These are phyloP conservation scores for Mamestra brassicae DNA, from an alignment of 2,888 invertebrate genomes.

Conservation along the genomic window DNA sequence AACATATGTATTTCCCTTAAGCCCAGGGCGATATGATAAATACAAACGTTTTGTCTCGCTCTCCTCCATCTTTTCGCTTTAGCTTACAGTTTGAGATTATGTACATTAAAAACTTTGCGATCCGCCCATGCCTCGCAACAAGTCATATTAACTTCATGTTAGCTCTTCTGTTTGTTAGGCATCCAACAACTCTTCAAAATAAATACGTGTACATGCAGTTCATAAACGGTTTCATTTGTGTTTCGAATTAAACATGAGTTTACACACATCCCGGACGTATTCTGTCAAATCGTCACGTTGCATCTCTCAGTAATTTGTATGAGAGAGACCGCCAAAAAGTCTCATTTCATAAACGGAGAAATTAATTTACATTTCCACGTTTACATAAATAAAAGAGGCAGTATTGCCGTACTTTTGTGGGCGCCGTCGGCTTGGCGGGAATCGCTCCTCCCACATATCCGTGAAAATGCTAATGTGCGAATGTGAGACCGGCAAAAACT, in stretches of 20 bases:
- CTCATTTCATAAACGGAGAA: slow-evolving; percentile 82
- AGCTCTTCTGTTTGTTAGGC: slow-evolving; percentile 21
- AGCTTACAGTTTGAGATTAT: not conserved
- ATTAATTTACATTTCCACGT: slow-evolving; percentile 87
- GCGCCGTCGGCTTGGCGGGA: slow-evolving; percentile 61
- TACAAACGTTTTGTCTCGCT: slow-evolving; percentile 2
- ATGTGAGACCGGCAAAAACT: slow-evolving; percentile 80
- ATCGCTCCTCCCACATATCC: slow-evolving; percentile 64
- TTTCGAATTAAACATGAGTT: slow-evolving; percentile 44
- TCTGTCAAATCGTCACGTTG: slow-evolving; percentile 60
- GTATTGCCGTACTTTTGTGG: slow-evolving; percentile 78
- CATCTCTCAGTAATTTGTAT: slow-evolving; percentile 73
- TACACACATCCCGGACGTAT: slow-evolving; percentile 26
- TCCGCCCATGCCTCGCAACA: slow-evolving; percentile 13
- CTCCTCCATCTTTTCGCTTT: slow-evolving; percentile 1
- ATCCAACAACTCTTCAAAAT: slow-evolving; percentile 35
- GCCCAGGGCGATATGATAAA: not conserved
- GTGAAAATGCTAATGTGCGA: slow-evolving; percentile 81
- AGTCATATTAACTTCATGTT: slow-evolving; percentile 44
- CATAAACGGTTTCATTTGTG: slow-evolving; percentile 46
- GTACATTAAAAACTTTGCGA: slow-evolving; percentile 21
- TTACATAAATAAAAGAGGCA: slow-evolving; percentile 83
- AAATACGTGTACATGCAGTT: slow-evolving; percentile 33
- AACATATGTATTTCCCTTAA: not conserved
- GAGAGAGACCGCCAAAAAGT: slow-evolving; percentile 77